Evolutionary conservation across 2,797 vertebrate genomes (phyloP).

Genomic region (Molossus alvarezi): DNA sequence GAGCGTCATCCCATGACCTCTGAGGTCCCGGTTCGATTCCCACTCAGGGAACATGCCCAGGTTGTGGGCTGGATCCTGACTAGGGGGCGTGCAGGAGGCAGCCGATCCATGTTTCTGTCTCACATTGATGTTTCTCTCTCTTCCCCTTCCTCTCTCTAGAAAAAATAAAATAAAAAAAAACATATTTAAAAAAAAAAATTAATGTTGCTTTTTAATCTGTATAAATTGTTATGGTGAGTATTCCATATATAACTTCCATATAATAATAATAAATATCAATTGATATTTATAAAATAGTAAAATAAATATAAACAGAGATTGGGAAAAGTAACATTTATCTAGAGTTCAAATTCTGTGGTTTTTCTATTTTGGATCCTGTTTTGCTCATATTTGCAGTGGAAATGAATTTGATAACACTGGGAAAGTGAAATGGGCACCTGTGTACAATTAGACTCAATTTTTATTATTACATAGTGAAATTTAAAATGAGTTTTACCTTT

Average conservation of each 20-base stretch:
- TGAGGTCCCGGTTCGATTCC: no score
- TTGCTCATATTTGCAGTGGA: conserved; percentile 35
- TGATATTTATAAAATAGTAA: conserved; percentile 23
- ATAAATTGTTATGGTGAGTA: neutral
- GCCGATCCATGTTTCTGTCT: no score
- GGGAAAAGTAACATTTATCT: conserved; percentile 10
- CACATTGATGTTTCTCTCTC: no score
- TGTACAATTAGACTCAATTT: neutral
- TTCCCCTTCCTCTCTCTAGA: no score
- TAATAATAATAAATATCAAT: neutral
- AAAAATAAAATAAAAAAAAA: no score
- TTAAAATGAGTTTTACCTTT: neutral
- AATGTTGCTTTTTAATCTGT: conserved; percentile 5
- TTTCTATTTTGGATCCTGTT: neutral
- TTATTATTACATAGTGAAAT: neutral
- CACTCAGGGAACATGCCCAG: no score
- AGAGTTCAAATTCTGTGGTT: neutral
- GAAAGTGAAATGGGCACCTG: neutral
- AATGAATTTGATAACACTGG: neutral
- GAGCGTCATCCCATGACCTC: no score
- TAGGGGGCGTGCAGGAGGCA: no score
- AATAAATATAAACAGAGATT: conserved; percentile 20
- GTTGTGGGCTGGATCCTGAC: no score
- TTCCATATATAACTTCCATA: neutral
- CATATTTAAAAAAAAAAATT: neutral